Base-by-base conservation (phyloP, 2,888 invertebrate genomes). In the Habrosyne pyritoides region DNA sequence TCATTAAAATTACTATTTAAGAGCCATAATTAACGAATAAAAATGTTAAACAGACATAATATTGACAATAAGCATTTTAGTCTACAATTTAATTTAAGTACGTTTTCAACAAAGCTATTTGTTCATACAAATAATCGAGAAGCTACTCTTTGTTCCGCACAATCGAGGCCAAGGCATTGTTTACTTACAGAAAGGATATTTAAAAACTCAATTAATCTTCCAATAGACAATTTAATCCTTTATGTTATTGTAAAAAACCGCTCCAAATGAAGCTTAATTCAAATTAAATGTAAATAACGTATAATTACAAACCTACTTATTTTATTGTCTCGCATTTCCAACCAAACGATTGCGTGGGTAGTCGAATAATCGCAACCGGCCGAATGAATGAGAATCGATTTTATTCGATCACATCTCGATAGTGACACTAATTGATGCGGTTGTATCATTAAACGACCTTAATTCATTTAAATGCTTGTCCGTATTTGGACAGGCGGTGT, bases 341-440 rank as follows among this genome's bases (percentile, higher is more conserved):
- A 63, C 66, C 63, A 65, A 81, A 74, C 73, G 66, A 79, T 68
- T 65, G 82, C 77, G 84, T 83, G 75, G 84, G 86, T 59, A 53
- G 75, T 60, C 64, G 67, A 75, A 72, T 79, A 75, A 78, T 72
- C 76, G 67, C 46, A 55, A 63, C 64, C 66, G 65, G 62, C 69
- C 62, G 67, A 75, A 65, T 64, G 61, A 77, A 79, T 71, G 66
- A 64, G 67, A 77, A 79, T 82, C 76, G 75, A 81, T 83, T 84
- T 77, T 73, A 81, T 83, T 78, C 71, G 76, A 79, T 77, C 68
- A 66, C 66, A 66, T 71, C 69, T 76, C 75, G 74, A 79, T 78
- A 73, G 75, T 77, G 83, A 81, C 85, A 80, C 73, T 87, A 87
- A 89, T 88, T 78, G 85, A 85, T 83, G 73, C 67, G 67, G 71